Evolutionary conservation across 2,113 vertebrate genomes (phyloP).

Genomic region (Ophthalmolycus amberensis): DNA sequence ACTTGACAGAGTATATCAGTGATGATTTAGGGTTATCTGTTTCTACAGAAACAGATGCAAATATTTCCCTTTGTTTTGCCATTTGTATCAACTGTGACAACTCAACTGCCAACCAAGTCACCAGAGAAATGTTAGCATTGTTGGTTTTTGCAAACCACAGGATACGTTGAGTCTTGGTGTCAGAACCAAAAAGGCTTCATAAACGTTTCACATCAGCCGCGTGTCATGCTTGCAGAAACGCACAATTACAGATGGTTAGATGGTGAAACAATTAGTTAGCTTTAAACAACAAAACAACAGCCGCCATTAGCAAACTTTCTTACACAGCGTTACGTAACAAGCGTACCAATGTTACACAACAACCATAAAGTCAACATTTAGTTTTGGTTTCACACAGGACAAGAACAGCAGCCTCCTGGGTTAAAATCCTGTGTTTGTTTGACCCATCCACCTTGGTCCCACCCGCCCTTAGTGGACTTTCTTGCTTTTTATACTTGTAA

Average conservation of each 20-base stretch:
- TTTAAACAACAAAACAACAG: background rate
- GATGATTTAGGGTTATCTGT: background rate
- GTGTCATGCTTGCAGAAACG: background rate
- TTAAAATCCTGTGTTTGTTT: too few species aligned
- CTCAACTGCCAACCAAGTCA: background rate
- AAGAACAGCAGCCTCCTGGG: background rate
- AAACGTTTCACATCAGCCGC: background rate
- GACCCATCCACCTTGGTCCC: too few species aligned
- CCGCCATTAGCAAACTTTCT: background rate
- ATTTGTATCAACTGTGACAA: conserved; percentile 8
- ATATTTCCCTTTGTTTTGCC: conserved; percentile 9
- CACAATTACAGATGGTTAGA: background rate
- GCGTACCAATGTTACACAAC: background rate
- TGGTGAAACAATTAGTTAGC: background rate
- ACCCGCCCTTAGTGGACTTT: background rate
- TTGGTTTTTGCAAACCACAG: background rate
- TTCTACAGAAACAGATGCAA: conserved; percentile 20
- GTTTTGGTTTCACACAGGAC: background rate
- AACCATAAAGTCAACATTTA: background rate
- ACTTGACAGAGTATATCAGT: conserved; percentile 19
- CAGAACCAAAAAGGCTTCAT: background rate
- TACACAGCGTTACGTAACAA: too few species aligned
- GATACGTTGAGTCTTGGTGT: background rate
- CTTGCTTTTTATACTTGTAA: background rate
- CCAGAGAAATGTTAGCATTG: background rate